A percentile compares a stretch with the other conserved stretches of the same genome.
Evolutionary conservation across 2,797 vertebrate genomes (phyloP).

Genomic region (Scomberomorus guttatus): DNA sequence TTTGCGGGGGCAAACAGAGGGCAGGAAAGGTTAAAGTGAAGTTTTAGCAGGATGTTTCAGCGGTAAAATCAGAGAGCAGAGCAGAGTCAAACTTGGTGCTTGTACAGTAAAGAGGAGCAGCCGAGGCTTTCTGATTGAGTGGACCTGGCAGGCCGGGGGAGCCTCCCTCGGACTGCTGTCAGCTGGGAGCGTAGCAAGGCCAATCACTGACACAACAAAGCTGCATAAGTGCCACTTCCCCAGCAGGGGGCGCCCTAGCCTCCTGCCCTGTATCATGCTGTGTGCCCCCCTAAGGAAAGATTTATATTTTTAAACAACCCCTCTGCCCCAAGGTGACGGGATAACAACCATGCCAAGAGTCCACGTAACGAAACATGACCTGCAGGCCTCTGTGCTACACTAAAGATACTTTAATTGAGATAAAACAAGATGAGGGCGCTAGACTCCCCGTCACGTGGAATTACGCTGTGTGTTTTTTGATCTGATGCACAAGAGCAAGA

Average conservation of each 20-base stretch:
- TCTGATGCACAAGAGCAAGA: slow-evolving; percentile 65
- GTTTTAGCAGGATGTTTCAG: slow-evolving; percentile 43
- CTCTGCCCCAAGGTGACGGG: slow-evolving; percentile 76
- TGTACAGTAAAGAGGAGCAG: slow-evolving; percentile 55
- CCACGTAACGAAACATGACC: slow-evolving; percentile 74
- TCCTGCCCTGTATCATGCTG: slow-evolving; percentile 77
- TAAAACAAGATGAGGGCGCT: slow-evolving; percentile 72
- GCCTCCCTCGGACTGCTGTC: slow-evolving; percentile 89
- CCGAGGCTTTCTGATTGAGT: slow-evolving; percentile 83
- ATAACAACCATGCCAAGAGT: slow-evolving; percentile 80
- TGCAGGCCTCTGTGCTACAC: slow-evolving; percentile 65
- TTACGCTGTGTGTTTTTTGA: slow-evolving; percentile 75
- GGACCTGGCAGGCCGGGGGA: slow-evolving; percentile 87
- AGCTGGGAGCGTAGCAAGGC: slow-evolving; percentile 78
- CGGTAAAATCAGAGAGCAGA: slow-evolving; percentile 28
- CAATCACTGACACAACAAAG: slow-evolving; percentile 87
- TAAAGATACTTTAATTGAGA: slow-evolving; percentile 82
- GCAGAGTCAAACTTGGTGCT: slow-evolving; percentile 35
- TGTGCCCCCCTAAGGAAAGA: slow-evolving; percentile 73
- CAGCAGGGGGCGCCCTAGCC: slow-evolving; percentile 89
- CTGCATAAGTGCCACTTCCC: slow-evolving; percentile 82
- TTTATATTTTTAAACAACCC: slow-evolving; percentile 83
- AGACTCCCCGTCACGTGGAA: slow-evolving; percentile 73
- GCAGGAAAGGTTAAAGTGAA: slow-evolving; percentile 46
- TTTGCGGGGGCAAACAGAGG: slow-evolving; percentile 3